Conservation (phyloP, 2,888 invertebrate species). For the Alsophila aescularia region DNA sequence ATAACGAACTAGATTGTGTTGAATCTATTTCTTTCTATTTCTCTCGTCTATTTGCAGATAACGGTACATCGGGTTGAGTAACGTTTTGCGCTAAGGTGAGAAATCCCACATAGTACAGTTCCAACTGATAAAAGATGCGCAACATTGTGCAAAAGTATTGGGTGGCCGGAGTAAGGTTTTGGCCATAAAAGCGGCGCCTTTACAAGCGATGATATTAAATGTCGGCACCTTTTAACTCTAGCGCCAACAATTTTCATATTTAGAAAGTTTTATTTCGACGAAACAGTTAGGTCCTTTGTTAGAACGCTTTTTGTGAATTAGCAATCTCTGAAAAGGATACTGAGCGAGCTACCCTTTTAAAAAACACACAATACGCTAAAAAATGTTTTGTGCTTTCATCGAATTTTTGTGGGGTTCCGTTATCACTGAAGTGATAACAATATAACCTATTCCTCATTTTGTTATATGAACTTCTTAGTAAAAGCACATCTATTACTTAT, state of each 20-base stretch:
- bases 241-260: constrained; percentile 58
- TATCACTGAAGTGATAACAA: constrained; percentile 31
- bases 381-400: constrained; percentile 25
- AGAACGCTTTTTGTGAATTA: constrained; percentile 37
- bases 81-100: constrained; percentile 44
- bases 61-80: constrained; percentile 33
- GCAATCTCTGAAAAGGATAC: constrained; percentile 44
- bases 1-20: constrained; percentile 28
- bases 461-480: constrained; percentile 6
- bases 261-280: constrained; percentile 72
- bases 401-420: constrained; percentile 13
- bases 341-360: constrained; percentile 25
- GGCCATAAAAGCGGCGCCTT: constrained; percentile 67
- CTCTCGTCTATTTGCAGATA: constrained; percentile 33
- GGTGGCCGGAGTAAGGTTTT: constrained; percentile 63
- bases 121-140: constrained; percentile 57
- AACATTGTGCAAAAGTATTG: constrained; percentile 65
- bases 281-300: constrained; percentile 65
- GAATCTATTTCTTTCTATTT: constrained; percentile 11
- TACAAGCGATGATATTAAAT: constrained; percentile 69
- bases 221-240: constrained; percentile 65
- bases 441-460: constrained; percentile 19
- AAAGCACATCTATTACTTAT: too few relatives aligned
- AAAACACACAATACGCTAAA: constrained; percentile 33
- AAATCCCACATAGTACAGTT: constrained; percentile 47